Evolutionary conservation across 2,888 invertebrate genomes (phyloP).

Genomic region (Pandemis corylana): DNA sequence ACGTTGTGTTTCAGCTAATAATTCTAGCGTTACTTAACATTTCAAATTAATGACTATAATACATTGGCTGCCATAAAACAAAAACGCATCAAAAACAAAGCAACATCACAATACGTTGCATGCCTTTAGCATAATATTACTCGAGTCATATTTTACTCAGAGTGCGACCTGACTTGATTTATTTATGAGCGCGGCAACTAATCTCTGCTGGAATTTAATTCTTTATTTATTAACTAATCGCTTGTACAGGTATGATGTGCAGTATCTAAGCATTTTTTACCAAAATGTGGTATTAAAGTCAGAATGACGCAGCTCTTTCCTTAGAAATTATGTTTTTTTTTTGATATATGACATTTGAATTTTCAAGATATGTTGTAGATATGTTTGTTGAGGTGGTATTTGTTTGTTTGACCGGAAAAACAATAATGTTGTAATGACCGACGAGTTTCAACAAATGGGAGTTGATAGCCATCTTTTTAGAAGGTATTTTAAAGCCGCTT

Average conservation of each 20-base stretch:
- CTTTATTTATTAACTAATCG: slow-evolving; percentile 76
- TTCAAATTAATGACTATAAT: neutral
- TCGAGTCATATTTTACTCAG: slow-evolving; percentile 78
- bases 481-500: too few relatives aligned
- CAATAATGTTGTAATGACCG: slow-evolving; percentile 1
- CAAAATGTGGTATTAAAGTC: neutral
- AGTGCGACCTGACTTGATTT: slow-evolving; percentile 75
- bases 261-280: neutral
- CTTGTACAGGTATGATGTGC: slow-evolving; percentile 24
- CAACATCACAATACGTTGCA: slow-evolving; percentile 45
- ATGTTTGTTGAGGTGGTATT: slow-evolving; percentile 8
- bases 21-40: neutral
- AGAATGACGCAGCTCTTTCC: neutral
- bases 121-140: slow-evolving; percentile 78
- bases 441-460: neutral
- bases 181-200: slow-evolving; percentile 78
- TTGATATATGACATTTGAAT: neutral
- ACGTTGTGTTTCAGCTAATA: too few relatives aligned
- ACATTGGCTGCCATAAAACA: slow-evolving; percentile 30
- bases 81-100: slow-evolving; percentile 23
- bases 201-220: slow-evolving; percentile 82
- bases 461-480: neutral
- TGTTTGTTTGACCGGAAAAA: slow-evolving; percentile 1
- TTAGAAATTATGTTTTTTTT: neutral
- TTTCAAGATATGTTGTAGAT: neutral